Percentiles rank a stretch among this genome's conserved stretches.
Evolutionary conservation across 2,888 invertebrate genomes (phyloP).

Genomic region (Erebia epiphron): DNA sequence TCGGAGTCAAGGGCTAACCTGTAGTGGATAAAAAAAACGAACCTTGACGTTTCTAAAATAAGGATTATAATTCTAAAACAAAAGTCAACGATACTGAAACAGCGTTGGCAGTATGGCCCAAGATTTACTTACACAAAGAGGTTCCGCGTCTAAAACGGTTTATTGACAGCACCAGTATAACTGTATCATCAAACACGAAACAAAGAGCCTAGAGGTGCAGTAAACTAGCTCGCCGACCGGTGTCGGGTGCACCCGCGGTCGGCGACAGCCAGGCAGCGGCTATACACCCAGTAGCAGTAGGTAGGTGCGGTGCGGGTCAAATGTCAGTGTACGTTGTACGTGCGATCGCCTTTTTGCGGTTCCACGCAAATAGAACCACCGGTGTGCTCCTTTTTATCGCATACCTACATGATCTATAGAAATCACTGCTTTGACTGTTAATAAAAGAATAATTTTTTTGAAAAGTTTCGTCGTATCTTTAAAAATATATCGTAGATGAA

Average conservation of each 20-base stretch:
- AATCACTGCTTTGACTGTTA: background rate
- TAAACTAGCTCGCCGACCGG: background rate
- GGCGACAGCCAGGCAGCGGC: no score
- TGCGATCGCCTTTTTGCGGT: constrained; percentile 5
- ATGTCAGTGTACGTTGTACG: constrained; percentile 7
- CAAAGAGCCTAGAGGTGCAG: background rate
- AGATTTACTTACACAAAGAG: no score
- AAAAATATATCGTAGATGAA: no score
- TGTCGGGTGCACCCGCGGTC: background rate
- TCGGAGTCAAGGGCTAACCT: no score
- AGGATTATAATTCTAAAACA: no score
- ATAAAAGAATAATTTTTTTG: background rate
- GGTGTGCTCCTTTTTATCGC: background rate
- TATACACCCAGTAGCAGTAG: background rate
- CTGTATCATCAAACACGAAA: background rate
- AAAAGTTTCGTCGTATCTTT: no score
- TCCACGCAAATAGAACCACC: background rate
- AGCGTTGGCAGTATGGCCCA: no score
- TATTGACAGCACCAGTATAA: background rate
- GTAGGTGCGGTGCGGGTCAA: constrained; percentile 1
- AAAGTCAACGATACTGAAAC: no score
- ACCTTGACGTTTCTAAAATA: no score
- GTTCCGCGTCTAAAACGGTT: no score
- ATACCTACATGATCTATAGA: background rate
- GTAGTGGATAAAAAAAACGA: no score